Evolutionary conservation across 2,888 invertebrate species (phyloP).

Genomic region (Elegia similella): DNA sequence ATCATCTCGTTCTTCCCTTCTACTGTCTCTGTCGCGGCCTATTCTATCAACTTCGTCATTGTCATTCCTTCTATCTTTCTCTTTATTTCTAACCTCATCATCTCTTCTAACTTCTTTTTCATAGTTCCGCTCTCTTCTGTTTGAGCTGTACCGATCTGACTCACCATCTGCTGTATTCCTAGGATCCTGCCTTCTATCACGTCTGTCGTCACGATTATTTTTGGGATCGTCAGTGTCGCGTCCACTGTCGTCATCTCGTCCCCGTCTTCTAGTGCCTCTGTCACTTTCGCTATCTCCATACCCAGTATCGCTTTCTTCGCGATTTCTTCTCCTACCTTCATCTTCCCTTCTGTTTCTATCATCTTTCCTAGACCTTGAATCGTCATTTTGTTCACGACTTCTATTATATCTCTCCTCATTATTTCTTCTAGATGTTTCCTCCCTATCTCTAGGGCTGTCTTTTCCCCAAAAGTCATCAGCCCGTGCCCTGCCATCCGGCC

Average conservation of each 20-base stretch:
- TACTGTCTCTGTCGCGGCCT: slow-evolving; percentile 20
- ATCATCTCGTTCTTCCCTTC: slow-evolving; percentile 20
- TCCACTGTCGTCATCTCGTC: slow-evolving; percentile 21
- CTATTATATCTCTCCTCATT: slow-evolving; percentile 17
- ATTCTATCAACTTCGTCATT: slow-evolving; percentile 24
- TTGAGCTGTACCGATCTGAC: slow-evolving; percentile 20
- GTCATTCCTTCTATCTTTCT: slow-evolving; percentile 23
- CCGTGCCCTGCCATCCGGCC: slow-evolving; percentile 21
- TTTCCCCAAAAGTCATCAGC: slow-evolving; percentile 9
- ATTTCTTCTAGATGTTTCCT: slow-evolving; percentile 18
- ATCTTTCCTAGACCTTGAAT: slow-evolving; percentile 15
- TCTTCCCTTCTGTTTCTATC: slow-evolving; percentile 25
- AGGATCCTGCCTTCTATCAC: slow-evolving; percentile 22
- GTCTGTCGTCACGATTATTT: slow-evolving; percentile 24
- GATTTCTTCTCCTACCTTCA: slow-evolving; percentile 24
- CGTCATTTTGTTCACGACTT: slow-evolving; percentile 10
- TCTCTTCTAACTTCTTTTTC: slow-evolving; percentile 21
- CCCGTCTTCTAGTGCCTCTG: slow-evolving; percentile 20
- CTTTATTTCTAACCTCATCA: slow-evolving; percentile 23
- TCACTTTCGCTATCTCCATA: slow-evolving; percentile 22
- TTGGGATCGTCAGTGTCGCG: slow-evolving; percentile 26
- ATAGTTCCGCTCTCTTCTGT: slow-evolving; percentile 17
- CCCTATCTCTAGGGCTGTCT: slow-evolving; percentile 14
- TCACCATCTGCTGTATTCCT: slow-evolving; percentile 19
- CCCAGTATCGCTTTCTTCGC: slow-evolving; percentile 19